Percentiles rank a stretch among this genome's conserved stretches.
phyloP scores from a whole-genome alignment of 1,140 invertebrate genomes.

The Calosoma granatense region DNA sequence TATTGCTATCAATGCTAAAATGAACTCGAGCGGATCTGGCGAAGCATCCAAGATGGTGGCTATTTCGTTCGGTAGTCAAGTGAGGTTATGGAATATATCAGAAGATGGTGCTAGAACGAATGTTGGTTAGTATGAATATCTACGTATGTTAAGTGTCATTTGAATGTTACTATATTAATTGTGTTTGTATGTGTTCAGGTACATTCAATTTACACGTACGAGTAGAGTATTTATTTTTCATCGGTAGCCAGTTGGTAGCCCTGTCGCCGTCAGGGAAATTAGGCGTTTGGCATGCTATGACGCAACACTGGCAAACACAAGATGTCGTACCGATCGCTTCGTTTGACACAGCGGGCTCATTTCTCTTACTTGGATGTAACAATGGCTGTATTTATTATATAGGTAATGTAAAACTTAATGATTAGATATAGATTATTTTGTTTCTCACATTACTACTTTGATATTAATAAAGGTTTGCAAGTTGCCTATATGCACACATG shows the following conservation, averaged over 20 bases:
- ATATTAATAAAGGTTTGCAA: too few relatives aligned
- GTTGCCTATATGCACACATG: too few relatives aligned
- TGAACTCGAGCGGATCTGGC: conserved; percentile 47
- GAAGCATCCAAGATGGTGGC: conserved; percentile 75
- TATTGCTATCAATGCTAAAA: conserved; percentile 91
- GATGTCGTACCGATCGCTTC: conserved; percentile 91
- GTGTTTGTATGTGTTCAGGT: conserved; percentile 34
- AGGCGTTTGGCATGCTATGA: conserved; percentile 97
- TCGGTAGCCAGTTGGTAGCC: conserved; percentile 92
- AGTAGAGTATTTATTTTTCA: conserved; percentile 94
- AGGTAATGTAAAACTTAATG: conserved; percentile 52
- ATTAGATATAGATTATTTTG: conserved; percentile 1
- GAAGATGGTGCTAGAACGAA: conserved; percentile 68
- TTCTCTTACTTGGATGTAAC: conserved; percentile 86
- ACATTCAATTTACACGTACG: conserved; percentile 85
- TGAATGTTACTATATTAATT: background rate
- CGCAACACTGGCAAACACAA: conserved; percentile 96
- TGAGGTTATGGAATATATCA: conserved; percentile 82
- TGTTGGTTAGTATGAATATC: conserved; percentile 46
- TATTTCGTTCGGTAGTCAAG: conserved; percentile 74
- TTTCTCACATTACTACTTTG: too few relatives aligned
- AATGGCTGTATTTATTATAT: conserved; percentile 98
- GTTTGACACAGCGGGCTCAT: conserved; percentile 93
- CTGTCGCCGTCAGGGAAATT: conserved; percentile 91
- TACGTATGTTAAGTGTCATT: background rate